Conservation (phyloP, 2,797 vertebrate species). For the Garrulus glandarius region DNA sequence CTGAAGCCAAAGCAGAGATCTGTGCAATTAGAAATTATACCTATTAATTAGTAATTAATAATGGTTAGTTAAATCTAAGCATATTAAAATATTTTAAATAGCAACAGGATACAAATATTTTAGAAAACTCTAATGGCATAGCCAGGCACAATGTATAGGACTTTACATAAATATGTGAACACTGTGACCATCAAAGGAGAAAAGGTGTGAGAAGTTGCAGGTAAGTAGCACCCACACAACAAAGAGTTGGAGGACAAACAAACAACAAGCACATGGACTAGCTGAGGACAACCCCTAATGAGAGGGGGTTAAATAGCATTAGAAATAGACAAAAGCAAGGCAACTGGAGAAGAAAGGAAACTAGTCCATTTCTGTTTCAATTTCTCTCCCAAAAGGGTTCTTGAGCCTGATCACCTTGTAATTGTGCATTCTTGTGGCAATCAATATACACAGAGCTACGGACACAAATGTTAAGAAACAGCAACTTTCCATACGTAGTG, state of each 20-base stretch:
- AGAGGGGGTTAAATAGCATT: accelerated
- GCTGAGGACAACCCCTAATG: not conserved
- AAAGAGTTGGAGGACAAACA: not conserved
- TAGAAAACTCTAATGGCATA: not conserved
- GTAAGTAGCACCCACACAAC: not conserved
- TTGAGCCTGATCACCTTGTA: not conserved
- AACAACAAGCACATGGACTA: not conserved
- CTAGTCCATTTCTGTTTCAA: not conserved
- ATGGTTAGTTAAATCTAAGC: not conserved
- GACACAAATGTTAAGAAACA: not conserved
- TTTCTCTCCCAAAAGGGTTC: not conserved
- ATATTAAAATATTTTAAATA: not conserved
- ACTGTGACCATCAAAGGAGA: not conserved
- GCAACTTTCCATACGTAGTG: not conserved
- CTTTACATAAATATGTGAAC: not conserved
- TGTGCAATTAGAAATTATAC: not conserved
- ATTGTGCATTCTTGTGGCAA: not conserved
- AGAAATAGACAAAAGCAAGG: not conserved
- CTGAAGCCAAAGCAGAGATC: not conserved
- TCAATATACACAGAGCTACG: not conserved
- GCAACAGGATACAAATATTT: not conserved
- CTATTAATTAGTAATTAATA: not conserved
- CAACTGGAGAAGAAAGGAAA: not conserved
- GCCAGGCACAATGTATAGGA: not conserved
- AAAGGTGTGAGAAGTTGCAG: not conserved